Evolutionary conservation across 1,140 invertebrate genomes (phyloP).

Genomic region (Eumeta japonica): DNA sequence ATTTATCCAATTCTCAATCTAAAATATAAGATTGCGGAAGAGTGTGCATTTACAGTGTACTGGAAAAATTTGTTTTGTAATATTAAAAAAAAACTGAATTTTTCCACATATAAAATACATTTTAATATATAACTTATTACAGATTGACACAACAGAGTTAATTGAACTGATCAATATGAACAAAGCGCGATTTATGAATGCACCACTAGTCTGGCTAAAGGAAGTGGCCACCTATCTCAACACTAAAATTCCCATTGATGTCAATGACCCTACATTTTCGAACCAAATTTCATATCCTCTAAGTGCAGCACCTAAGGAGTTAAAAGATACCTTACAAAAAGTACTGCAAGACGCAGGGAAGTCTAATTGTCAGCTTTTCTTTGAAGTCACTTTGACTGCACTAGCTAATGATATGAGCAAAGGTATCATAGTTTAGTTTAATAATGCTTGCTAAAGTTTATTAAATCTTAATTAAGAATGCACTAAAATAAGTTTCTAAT

Average conservation of each 20-base stretch:
- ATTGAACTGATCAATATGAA: conserved; percentile 52
- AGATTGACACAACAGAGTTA: conserved; percentile 64
- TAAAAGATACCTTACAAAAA: conserved; percentile 57
- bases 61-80: conserved; percentile 5
- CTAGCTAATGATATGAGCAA: conserved; percentile 69
- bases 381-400: conserved; percentile 63
- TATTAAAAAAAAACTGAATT: conserved; percentile 7
- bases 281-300: conserved; percentile 57
- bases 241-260: conserved; percentile 61
- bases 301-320: conserved; percentile 54
- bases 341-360: conserved; percentile 59
- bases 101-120: conserved; percentile 9
- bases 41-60: conserved; percentile 4
- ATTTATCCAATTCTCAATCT: no score
- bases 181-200: conserved; percentile 62
- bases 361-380: conserved; percentile 62
- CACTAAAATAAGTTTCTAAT: no score
- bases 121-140: conserved; percentile 27
- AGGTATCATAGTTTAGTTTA: conserved; percentile 40
- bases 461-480: no score
- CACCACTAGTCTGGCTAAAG: conserved; percentile 62
- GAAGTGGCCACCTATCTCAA: conserved; percentile 65
- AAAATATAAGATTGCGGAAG: no score
- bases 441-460: no score
- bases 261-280: conserved; percentile 61